Evolutionary conservation across 2,797 vertebrate species (phyloP), one percentile per base, ranked within the genome.

Genomic region (Naso thynnoides): DNA sequence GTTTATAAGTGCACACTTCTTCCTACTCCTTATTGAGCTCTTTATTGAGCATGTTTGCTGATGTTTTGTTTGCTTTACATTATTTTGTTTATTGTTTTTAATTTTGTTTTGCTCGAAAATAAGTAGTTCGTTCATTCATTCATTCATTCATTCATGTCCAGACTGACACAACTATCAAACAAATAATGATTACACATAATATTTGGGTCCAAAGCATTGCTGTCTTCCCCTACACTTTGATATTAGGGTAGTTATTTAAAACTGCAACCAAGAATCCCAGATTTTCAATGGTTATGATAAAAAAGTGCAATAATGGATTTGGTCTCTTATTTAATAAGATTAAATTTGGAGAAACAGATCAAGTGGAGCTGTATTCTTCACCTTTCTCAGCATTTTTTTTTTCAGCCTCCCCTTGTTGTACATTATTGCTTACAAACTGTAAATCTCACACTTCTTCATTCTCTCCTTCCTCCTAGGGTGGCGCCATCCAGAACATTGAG

Each of bases 401-500:
- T 44, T 45, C 21, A 48, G 18, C 8, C 8, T 67, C 70, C 54
- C 44, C 23, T 26, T 15, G 14, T 55, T 58, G 33, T 61, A 26
- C 31, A 38, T n/a, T 44, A 15, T 19, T 55, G 18, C 24, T 63
- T 31, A 4, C 33, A 1, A 1, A 33, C 33, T 29, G 16, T 5
- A 10, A 39, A 39, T 39, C 45, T 47, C 24, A 47, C 7, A 21
- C 45, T 2, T 2, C 16, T 38, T 19, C n/a, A 29, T 57, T 6
- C 45, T 18, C 53, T n/a, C 41, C 78, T 33, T 80, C 8, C 27
- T 33, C 64, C 68, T 60, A 99, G 98, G 96, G 96, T 80, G 97
- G 97, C 21, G 90, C 96, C 81, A 96, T 99, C 89, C 96, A 96
- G 94, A 99, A 98, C 91, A 93, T 92, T 1, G 96, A 97, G 86